Base-by-base conservation (phyloP, 2,888 invertebrate genomes). In the Cerceris ruficornis region DNA sequence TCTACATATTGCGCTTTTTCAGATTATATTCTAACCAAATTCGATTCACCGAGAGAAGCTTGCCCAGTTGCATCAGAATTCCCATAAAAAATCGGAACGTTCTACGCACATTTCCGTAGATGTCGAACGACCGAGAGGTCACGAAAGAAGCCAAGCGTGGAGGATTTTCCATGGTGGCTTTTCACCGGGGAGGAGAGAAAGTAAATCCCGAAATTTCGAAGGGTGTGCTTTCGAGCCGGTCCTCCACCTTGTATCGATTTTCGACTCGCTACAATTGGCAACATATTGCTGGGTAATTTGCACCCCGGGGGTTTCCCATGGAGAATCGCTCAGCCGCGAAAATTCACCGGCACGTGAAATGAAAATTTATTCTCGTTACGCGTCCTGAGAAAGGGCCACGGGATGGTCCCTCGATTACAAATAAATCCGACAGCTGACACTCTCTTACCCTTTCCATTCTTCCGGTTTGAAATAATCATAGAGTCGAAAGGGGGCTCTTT, bases 271-370 rank as follows among this genome's bases (percentile, higher is more conserved):
- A 83, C 89, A 88, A 90, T 90, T 84, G 88, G 88, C 87, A 88
- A 91, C 90, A 90, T 91, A 91, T 90, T 90, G 90, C 83, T 80
- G 84, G 87, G 84, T 85, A 88, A 90, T 90, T 90, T 88, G 87
- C 87, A 77, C 58, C 61, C 84, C 83, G 79, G 77, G 75, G 83
- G 79, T 74, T 76, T 70, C 75, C 85, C 84, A 88, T 88, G 87
- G 84, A 84, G 80, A 75, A 81, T 85, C 86, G 83, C 73, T 88
- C 87, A 85, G 68, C 88, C 86, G 89, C 85, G 81, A 87, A 85
- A 89, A 86, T 62, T 80, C 89, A 88, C 75, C 86, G 88, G 86
- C 80, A 87, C 88, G 91, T 89, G 89, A 91, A 91, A 88, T 89
- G 83, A 89, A 90, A 89, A 90, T 90, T 90, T 89, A 89, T 90